Conservation (phyloP, 2,113 vertebrate genomes). For the Mus spicilegus region DNA sequence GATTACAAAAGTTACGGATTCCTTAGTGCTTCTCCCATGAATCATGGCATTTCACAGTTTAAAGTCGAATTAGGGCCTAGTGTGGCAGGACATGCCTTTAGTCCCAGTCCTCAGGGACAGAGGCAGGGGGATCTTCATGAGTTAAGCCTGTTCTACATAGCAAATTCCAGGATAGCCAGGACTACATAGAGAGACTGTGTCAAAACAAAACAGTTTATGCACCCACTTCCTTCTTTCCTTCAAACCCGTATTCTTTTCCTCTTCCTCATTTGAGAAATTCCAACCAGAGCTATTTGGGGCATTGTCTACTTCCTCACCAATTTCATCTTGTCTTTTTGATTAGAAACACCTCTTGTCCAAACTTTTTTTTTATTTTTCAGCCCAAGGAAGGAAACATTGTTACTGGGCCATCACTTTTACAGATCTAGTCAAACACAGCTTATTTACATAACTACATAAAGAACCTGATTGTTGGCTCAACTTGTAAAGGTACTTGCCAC, state of each 20-base stretch:
- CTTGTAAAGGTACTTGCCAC: not conserved
- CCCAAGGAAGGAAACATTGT: slow-evolving; percentile 21
- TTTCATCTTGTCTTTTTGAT: not conserved
- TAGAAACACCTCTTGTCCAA: not conserved
- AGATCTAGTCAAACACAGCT: not conserved
- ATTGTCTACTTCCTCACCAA: not conserved
- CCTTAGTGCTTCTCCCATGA: slow-evolving; percentile 1
- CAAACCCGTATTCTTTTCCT: not conserved
- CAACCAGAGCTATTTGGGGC: not conserved
- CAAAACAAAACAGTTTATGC: slow-evolving; percentile 23
- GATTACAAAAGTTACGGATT: not conserved
- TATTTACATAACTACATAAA: slow-evolving; percentile 26
- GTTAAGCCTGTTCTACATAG: not conserved
- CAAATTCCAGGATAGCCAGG: not conserved
- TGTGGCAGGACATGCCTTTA: not conserved
- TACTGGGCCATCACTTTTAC: not conserved
- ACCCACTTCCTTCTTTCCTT: not conserved
- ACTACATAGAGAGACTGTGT: not conserved
- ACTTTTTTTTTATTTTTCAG: slow-evolving; percentile 8
- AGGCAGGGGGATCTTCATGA: not conserved
- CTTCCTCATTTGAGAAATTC: not conserved
- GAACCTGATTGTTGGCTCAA: not conserved
- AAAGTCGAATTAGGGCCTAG: not conserved
- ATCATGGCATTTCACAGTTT: not conserved
- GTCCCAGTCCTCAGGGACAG: not conserved